Evolutionary conservation across 2,888 invertebrate genomes (phyloP), one percentile per base, ranked within the genome.

Genomic region (Cordilura impudica): DNA sequence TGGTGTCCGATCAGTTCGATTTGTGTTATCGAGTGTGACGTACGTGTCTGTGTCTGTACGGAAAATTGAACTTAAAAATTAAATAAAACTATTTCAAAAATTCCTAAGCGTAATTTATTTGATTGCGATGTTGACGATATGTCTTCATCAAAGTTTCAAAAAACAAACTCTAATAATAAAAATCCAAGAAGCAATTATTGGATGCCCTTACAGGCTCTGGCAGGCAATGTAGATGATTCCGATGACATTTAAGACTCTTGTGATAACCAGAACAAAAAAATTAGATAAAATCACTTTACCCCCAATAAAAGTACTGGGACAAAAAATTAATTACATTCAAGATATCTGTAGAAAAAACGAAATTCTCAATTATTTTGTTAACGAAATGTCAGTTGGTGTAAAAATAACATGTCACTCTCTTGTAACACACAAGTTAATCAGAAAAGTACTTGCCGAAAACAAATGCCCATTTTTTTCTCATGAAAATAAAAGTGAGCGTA

Each of bases 371-470:
- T 73, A 49, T 56, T 63, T 53, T 26, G 10, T 75, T 14, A 79
- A 74, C 69, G 54, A 71, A 71, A 58, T 70, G 26, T 74, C 56
- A 16, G 58, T 78, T 19, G 63, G 77, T 14, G 66, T 60, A 35
- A 71, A 77, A 77, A 72, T 77, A 29, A 6, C 51, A 12, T 71
- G 77, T 10, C 47, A 75, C 26, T 4, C 26, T 4, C 4, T 6
- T 26, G 6, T 6, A 3, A 26, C 26, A 26, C 6, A 26, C 26
- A 6, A 43, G 16, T 35, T 60, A 39, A 66, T 51, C 12, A 58
- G 49, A 56, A 56, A 53, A 23, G 10, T 67, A 18, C 43, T 67
- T 6, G 61, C 31, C 39, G 39, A 23, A 10, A 31, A 51, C 10
- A 60, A 26, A 8, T 67, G 61, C n/a, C 14, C 51, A 75, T 18